Base-by-base conservation (phyloP, 2,113 vertebrate species). In the Leptocoma aspasia region DNA sequence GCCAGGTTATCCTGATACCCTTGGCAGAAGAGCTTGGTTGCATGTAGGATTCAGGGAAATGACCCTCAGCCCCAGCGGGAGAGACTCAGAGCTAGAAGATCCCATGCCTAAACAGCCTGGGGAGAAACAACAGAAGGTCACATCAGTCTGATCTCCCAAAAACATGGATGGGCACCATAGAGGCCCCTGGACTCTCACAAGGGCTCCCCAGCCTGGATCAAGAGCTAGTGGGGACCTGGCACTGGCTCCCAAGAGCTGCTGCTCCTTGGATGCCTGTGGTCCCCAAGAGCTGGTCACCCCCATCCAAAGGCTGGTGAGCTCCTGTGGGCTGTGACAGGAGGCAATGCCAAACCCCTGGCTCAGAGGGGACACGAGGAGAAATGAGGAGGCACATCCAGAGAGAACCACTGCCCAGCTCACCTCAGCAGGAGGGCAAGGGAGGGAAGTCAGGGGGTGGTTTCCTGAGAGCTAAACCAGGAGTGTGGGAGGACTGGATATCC, bases 401-500 rank as follows among this genome's bases (percentile, higher is more conserved):
- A 26, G 28, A 17, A 9, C 5, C 69, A 30, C 14, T 12, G 80
- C 49, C 86, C 80, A 45, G 86, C 45, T 73, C 82, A 45, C 64
- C 52, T 57, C 18, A 10, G 56, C 50, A 26, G 39, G 28, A 33
- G 28, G 35, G 7, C 31, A 9, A 30, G 14, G 72, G 65, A 52
- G 41, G 65, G 30, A 28, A 20, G 71, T 28, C 71, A 82, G 78
- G 76, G 68, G 44, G 30, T 86, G 68, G 64, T 44, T 96, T 96
- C 95, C 95, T 94, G 93, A 95, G 93, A 94, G 82, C 92, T 86
- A 63, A 87, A 85, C 75, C 90, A 86, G 85, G 68, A 50, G 33
- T 37, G 73, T 15, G 47, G 68, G 24, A 9, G 89, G 65, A 45
- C 57, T 79, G 56, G 47, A 7, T 26, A 64, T 17, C 68, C 93